phyloP scores from a whole-genome alignment of 2,797 vertebrate species.

The Harpagifer antarcticus region DNA sequence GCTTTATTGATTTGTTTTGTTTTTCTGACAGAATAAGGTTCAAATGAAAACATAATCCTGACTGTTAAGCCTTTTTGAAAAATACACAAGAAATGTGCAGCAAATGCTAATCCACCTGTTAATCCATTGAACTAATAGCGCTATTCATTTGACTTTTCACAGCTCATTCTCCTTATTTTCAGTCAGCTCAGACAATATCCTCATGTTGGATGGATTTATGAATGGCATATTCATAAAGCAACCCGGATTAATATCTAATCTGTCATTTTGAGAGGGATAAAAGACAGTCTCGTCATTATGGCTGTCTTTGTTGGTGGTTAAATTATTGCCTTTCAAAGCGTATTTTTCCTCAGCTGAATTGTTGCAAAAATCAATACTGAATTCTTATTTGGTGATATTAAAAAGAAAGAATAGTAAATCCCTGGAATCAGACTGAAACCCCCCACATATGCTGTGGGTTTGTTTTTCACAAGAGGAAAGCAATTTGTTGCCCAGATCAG shows the following conservation, averaged over 20 bases:
- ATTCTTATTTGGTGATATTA: background rate
- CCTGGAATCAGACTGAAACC: constrained; percentile 12
- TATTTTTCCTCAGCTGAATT: constrained; percentile 35
- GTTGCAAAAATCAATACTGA: constrained; percentile 14
- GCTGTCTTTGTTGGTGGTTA: constrained; percentile 34
- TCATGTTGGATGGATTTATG: constrained; percentile 52
- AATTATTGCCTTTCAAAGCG: constrained; percentile 32
- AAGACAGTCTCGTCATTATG: constrained; percentile 50
- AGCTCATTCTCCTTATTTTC: constrained; percentile 37
- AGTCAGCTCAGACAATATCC: constrained; percentile 48
- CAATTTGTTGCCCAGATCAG: constrained; percentile 25
- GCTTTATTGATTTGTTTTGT: constrained; percentile 71
- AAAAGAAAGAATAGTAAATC: constrained; percentile 15
- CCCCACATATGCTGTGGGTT: background rate
- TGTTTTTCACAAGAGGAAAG: constrained; percentile 7
- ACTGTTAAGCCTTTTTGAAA: constrained; percentile 50
- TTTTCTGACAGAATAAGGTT: constrained; percentile 64
- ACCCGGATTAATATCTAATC: constrained; percentile 71
- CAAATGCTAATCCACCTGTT: constrained; percentile 61
- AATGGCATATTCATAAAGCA: constrained; percentile 74
- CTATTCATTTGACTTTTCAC: constrained; percentile 45
- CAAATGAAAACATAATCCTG: constrained; percentile 65
- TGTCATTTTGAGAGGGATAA: constrained; percentile 66
- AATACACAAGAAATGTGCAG: constrained; percentile 31
- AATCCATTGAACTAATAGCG: constrained; percentile 56